A percentile compares a stretch with the other conserved stretches of the same genome.
These are phyloP conservation scores for Crepidodera aurea DNA, from an alignment of 2,888 invertebrate species.

Conservation along the genomic window DNA sequence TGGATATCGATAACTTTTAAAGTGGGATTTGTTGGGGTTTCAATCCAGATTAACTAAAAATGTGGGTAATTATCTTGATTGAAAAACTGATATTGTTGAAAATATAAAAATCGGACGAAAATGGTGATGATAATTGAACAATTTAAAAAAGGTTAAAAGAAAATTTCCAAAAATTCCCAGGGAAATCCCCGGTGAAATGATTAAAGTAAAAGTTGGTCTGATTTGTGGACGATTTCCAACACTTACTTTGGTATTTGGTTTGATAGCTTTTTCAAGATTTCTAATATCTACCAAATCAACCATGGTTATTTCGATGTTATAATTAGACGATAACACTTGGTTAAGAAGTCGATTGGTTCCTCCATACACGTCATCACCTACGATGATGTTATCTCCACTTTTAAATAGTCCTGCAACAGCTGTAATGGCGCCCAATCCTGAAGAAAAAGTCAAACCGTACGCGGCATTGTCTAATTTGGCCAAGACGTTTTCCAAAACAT, in stretches of 20 bases:
- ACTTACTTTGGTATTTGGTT: conserved; percentile 84
- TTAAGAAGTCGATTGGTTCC: conserved; percentile 82
- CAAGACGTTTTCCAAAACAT: conserved; percentile 86
- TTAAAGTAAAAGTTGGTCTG: no score
- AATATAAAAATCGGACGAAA: neutral
- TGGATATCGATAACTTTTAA: conserved; percentile 89
- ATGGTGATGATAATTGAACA: neutral
- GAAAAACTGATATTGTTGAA: neutral
- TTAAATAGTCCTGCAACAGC: conserved; percentile 76
- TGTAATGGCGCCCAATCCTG: conserved; percentile 89
- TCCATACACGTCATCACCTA: conserved; percentile 94
- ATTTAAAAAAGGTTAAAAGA: neutral
- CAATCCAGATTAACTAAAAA: conserved; percentile 85
- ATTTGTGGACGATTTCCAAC: no score
- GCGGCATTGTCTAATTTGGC: conserved; percentile 91
- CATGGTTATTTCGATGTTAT: conserved; percentile 79
- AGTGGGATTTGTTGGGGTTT: conserved; percentile 95
- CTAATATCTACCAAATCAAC: conserved; percentile 77
- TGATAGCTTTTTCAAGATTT: conserved; percentile 73
- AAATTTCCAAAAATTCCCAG: no score
- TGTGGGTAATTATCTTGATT: neutral
- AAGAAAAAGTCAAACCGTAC: conserved; percentile 83
- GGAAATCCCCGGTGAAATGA: no score
- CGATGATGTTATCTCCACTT: conserved; percentile 88
- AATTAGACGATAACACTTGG: conserved; percentile 63